Conservation (phyloP, 1,140 invertebrate species). For the Drosophila oshimai region DNA sequence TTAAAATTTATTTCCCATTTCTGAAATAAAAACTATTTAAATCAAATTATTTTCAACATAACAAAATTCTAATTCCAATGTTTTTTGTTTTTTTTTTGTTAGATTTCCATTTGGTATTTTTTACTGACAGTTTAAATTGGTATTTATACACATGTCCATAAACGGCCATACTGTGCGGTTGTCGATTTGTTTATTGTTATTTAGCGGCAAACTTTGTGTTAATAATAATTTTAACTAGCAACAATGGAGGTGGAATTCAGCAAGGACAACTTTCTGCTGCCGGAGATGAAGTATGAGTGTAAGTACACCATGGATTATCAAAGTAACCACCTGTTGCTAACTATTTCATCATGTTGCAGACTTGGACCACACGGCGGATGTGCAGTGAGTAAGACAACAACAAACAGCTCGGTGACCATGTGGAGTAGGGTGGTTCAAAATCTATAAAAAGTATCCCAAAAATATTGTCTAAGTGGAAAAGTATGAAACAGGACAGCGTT, state of each 20-base stretch:
- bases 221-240: background rate
- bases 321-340: slow-evolving; percentile 29
- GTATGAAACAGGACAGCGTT: background rate
- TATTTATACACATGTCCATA: background rate
- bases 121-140: background rate
- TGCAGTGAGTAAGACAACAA: slow-evolving; percentile 93
- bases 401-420: background rate
- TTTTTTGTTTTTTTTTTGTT: background rate
- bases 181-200: slow-evolving; percentile 23
- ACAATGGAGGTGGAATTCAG: slow-evolving; percentile 79
- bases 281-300: slow-evolving; percentile 82
- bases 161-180: background rate
- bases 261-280: slow-evolving; percentile 70
- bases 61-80: too few relatives aligned
- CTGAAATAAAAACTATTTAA: too few relatives aligned
- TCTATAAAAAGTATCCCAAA: background rate
- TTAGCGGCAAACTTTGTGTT: background rate
- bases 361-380: slow-evolving; percentile 98
- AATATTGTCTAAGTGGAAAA: background rate
- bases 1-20: too few relatives aligned
- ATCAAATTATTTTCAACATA: too few relatives aligned
- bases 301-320: slow-evolving; percentile 11
- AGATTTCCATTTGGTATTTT: background rate
- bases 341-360: slow-evolving; percentile 85
- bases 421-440: slow-evolving; percentile 5